Evolutionary conservation across 2,888 invertebrate species (phyloP).

Genomic region (Lepidocyrtoides sp.): DNA sequence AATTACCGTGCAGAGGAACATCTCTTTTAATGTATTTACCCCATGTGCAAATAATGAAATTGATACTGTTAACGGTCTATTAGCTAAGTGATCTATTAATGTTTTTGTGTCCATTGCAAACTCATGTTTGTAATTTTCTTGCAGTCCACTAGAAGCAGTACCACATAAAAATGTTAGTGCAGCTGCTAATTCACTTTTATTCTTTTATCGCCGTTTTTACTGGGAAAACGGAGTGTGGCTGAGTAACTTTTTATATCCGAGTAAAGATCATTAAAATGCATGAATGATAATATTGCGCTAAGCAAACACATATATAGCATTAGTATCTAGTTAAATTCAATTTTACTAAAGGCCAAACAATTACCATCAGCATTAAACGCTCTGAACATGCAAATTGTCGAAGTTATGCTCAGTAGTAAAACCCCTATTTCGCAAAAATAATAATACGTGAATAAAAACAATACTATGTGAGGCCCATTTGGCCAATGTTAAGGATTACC

Average conservation of each 20-base stretch:
- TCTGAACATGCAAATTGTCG: conserved; percentile 9
- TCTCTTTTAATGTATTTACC: conserved; percentile 39
- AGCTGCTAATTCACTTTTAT: background rate
- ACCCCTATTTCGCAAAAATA: background rate
- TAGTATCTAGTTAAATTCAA: background rate
- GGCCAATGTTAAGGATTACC: conserved; percentile 20
- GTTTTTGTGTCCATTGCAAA: conserved; percentile 22
- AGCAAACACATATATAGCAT: background rate
- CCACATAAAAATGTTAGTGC: background rate
- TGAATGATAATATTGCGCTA: background rate
- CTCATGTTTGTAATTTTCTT: conserved; percentile 10
- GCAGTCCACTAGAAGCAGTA: background rate
- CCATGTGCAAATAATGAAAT: conserved; percentile 56
- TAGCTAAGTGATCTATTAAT: conserved; percentile 72
- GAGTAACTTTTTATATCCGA: background rate
- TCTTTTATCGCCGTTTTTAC: conserved; percentile 19
- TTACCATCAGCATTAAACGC: background rate
- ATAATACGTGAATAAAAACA: background rate
- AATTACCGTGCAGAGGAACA: conserved; percentile 20
- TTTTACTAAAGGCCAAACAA: conserved; percentile 1
- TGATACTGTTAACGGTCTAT: conserved; percentile 55
- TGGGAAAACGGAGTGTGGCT: background rate
- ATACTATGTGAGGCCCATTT: conserved; percentile 22
- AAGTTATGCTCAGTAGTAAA: background rate
- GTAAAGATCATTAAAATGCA: background rate